These are phyloP conservation scores for Hydrophis major DNA, from an alignment of 2,797 vertebrate genomes.

Conservation along the genomic window DNA sequence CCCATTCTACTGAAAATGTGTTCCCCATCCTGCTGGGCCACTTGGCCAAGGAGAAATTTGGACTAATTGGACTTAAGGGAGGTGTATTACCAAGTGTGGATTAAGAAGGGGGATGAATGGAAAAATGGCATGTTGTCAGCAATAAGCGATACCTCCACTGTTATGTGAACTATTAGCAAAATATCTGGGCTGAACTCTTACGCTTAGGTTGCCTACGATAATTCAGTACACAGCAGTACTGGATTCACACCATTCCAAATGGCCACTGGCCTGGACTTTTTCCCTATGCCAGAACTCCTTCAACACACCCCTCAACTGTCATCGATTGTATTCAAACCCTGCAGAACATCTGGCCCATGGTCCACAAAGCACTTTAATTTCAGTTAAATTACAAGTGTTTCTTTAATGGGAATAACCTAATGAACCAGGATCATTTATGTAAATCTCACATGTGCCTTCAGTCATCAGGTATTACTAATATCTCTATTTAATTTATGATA, in stretches of 20 bases:
- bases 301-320: background rate
- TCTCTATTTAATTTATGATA: background rate
- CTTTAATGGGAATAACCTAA: background rate
- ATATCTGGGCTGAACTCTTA: no score
- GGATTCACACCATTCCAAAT: background rate
- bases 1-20: no score
- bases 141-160: background rate
- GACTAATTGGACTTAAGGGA: background rate
- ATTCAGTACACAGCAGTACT: background rate
- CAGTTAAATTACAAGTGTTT: background rate
- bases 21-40: background rate
- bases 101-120: background rate
- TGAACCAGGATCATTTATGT: background rate
- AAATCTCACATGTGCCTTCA: background rate
- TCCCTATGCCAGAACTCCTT: background rate
- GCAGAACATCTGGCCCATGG: background rate
- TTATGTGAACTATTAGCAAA: background rate
- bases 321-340: background rate
- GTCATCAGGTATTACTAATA: background rate
- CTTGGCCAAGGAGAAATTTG: background rate
- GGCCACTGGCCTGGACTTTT: background rate
- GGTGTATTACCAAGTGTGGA: background rate
- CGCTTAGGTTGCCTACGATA: background rate
- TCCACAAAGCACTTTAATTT: background rate
- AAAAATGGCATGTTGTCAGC: background rate